A percentile compares a stretch with the other conserved stretches of the same genome.
Conservation (phyloP, 2,797 vertebrate genomes). For the Macropus fuliginosus region DNA sequence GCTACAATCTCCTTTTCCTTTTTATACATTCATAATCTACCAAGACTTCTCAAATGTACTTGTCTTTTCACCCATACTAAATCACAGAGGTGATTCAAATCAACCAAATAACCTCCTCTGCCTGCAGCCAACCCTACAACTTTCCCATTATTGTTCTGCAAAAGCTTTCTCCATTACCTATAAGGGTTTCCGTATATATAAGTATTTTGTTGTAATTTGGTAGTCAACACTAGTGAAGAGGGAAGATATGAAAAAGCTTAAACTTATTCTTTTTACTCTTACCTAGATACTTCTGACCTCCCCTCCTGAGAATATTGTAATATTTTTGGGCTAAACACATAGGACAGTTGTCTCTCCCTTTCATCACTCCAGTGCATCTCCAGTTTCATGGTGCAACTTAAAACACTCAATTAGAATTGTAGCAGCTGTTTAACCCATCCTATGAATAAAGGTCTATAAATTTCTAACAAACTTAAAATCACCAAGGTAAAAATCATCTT, state of each 20-base stretch:
- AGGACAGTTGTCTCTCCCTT: background rate
- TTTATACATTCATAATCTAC: background rate
- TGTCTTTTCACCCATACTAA: background rate
- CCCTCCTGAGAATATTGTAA: background rate
- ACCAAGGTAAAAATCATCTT: constrained; percentile 12
- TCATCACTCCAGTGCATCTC: background rate
- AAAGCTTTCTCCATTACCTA: background rate
- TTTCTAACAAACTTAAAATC: background rate
- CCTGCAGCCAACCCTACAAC: background rate
- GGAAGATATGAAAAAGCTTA: background rate
- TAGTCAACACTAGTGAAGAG: background rate
- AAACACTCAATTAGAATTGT: background rate
- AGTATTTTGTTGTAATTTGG: background rate
- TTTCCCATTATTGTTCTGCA: background rate
- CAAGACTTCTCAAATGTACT: background rate
- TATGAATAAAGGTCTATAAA: background rate
- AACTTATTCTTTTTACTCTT: background rate
- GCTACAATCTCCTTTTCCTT: constrained; percentile 21
- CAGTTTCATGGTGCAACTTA: background rate
- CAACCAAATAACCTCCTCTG: background rate
- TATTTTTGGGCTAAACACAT: background rate
- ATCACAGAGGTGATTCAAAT: background rate
- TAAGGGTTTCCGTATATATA: background rate
- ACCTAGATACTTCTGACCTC: background rate
- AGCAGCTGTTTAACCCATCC: background rate